Evolutionary conservation across 2,113 vertebrate genomes (phyloP).

Genomic region (Centropristis striata): DNA sequence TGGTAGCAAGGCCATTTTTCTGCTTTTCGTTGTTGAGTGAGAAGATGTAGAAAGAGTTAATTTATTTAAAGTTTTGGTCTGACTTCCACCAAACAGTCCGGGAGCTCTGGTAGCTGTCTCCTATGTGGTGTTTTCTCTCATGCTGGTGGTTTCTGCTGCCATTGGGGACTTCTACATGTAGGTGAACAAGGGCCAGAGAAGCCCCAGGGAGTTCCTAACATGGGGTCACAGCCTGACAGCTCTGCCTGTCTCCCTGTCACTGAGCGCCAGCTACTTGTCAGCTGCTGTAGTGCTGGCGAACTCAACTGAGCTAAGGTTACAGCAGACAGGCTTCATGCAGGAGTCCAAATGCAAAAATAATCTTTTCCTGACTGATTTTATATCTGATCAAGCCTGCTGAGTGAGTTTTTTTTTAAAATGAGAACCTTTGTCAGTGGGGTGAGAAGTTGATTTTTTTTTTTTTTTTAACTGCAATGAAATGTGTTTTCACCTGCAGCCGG

Average conservation of each 20-base stretch:
- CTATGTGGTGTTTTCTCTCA: conserved; percentile 88
- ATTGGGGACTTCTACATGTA: conserved; percentile 90
- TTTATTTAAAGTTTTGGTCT: not conserved
- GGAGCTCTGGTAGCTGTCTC: conserved; percentile 46
- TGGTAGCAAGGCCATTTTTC: not conserved
- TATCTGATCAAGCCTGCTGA: not conserved
- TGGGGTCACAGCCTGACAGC: conserved; percentile 45
- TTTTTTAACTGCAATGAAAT: not conserved
- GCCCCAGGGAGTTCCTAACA: conserved; percentile 88
- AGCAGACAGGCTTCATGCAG: not conserved
- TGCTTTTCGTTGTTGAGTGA: not conserved
- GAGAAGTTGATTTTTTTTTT: too few species aligned
- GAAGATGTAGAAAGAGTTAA: not conserved
- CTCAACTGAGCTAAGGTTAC: not conserved
- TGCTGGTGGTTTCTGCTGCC: conserved; percentile 89
- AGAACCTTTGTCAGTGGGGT: not conserved
- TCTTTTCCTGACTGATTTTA: not conserved
- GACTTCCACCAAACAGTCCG: conserved; percentile 36
- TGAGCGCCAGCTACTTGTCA: not conserved
- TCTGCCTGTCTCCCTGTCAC: not conserved
- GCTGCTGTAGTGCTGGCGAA: not conserved
- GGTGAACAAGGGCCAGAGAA: conserved; percentile 76
- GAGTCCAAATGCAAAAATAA: not conserved
- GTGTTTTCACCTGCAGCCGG: not conserved
- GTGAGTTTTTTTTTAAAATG: not conserved